Percentiles rank a stretch among this genome's conserved stretches.
phyloP scores from a whole-genome alignment of 2,888 invertebrate species.

The Tortricodes alternella region DNA sequence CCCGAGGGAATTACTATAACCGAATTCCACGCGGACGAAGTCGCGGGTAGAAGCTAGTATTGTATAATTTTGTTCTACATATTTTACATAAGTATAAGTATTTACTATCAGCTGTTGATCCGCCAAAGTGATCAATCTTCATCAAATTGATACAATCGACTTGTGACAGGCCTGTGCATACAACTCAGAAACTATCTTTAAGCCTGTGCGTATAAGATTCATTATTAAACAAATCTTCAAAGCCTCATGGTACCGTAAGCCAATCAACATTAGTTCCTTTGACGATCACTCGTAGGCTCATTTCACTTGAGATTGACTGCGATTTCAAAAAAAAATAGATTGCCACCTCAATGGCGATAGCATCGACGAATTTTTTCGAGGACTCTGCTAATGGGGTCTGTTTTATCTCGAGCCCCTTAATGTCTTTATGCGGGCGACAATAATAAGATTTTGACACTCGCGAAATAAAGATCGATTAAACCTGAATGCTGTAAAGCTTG shows the following conservation, averaged over 20 bases:
- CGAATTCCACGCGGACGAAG: no score
- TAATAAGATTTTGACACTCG: slow-evolving; percentile 81
- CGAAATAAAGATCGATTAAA: slow-evolving; percentile 55
- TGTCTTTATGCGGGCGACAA: slow-evolving; percentile 78
- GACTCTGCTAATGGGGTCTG: slow-evolving; percentile 76
- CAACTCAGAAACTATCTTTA: slow-evolving; percentile 40
- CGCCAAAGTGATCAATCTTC: slow-evolving; percentile 63
- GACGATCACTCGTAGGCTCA: slow-evolving; percentile 69
- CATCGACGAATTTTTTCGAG: slow-evolving; percentile 69
- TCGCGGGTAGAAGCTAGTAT: no score
- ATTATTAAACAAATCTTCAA: slow-evolving; percentile 34
- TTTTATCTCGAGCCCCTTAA: slow-evolving; percentile 79
- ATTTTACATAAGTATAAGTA: neutral
- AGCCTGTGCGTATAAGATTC: slow-evolving; percentile 32
- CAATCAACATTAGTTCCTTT: slow-evolving; percentile 78
- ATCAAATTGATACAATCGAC: slow-evolving; percentile 56
- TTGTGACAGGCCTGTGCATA: slow-evolving; percentile 47
- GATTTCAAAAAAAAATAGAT: slow-evolving; percentile 74
- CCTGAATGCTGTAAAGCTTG: slow-evolving; percentile 11
- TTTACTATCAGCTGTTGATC: slow-evolving; percentile 13
- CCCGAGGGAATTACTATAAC: no score
- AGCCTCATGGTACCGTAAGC: slow-evolving; percentile 48
- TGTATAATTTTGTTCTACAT: neutral
- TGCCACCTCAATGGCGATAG: slow-evolving; percentile 76
- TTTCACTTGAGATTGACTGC: slow-evolving; percentile 77